Conservation (phyloP, 23 tunicate species). For the Phallusia fumigata region DNA sequence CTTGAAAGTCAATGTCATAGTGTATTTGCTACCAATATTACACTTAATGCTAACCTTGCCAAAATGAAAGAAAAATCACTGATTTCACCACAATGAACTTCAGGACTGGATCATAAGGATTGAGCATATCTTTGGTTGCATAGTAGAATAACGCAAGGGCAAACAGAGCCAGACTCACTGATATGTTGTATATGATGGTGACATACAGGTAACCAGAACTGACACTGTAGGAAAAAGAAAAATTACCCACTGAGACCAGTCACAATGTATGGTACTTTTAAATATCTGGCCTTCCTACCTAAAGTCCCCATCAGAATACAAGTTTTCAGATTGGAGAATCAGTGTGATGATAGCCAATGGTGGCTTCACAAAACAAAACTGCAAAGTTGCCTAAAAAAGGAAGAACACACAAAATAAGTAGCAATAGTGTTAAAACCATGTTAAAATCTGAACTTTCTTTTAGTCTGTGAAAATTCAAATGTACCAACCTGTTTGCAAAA, state of each 20-base stretch:
- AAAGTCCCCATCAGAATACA: constrained; percentile 90
- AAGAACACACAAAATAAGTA: neutral
- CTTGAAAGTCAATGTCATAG: neutral
- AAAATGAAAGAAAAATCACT: constrained; percentile 96
- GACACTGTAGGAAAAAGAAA: constrained; percentile 31
- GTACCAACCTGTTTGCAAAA: constrained; percentile 87
- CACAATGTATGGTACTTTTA: neutral
- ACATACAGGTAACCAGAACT: constrained; percentile 93
- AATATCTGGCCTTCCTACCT: constrained; percentile 31
- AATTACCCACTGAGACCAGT: neutral
- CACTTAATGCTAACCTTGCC: constrained; percentile 78
- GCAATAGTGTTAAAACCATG: too few species aligned
- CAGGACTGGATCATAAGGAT: constrained; percentile 92
- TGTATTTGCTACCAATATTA: neutral
- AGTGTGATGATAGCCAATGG: constrained; percentile 90
- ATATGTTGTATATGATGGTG: constrained; percentile 94
- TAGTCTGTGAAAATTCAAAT: neutral
- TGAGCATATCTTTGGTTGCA: constrained; percentile 84
- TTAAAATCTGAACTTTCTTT: too few species aligned
- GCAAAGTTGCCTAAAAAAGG: constrained; percentile 67
- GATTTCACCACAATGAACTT: constrained; percentile 95
- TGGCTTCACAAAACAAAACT: constrained; percentile 92
- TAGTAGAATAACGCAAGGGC: constrained; percentile 90
- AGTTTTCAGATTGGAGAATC: constrained; percentile 81
- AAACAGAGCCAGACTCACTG: constrained; percentile 87